A percentile compares a stretch with the other conserved stretches of the same genome.
Conservation (phyloP, 2,113 vertebrate genomes). For the Ifrita kowaldi region DNA sequence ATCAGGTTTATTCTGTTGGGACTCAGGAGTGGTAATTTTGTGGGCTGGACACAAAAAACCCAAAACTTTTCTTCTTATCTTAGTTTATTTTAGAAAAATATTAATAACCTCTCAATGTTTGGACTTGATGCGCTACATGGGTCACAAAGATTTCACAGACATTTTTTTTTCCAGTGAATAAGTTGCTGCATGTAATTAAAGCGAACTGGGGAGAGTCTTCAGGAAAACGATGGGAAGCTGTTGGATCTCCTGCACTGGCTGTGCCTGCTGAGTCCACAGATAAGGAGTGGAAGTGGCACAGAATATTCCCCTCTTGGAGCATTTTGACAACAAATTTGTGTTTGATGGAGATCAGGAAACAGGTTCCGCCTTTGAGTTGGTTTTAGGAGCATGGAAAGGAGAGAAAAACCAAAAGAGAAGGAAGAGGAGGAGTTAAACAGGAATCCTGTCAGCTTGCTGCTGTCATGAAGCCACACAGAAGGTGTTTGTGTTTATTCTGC, state of each 20-base stretch:
- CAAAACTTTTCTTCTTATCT: neutral
- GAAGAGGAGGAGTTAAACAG: neutral
- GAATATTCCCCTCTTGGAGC: accelerated
- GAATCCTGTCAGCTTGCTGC: neutral
- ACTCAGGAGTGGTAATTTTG: neutral
- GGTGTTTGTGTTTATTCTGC: neutral
- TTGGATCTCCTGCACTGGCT: neutral
- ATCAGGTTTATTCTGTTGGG: neutral
- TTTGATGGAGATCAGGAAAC: neutral
- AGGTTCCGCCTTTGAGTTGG: neutral
- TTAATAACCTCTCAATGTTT: neutral
- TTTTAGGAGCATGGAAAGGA: neutral
- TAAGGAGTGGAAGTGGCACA: neutral
- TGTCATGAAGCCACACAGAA: neutral
- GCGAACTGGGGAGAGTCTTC: neutral
- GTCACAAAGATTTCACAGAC: neutral
- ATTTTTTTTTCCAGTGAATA: neutral
- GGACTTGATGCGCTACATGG: neutral
- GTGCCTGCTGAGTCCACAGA: neutral
- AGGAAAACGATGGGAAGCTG: neutral
- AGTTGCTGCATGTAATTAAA: neutral
- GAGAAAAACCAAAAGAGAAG: neutral
- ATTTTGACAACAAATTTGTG: neutral
- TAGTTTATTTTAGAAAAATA: neutral
- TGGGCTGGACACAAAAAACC: accelerated